phyloP scores from a whole-genome alignment of 2,797 vertebrate species.

The Melanotaenia parkinsoni region DNA sequence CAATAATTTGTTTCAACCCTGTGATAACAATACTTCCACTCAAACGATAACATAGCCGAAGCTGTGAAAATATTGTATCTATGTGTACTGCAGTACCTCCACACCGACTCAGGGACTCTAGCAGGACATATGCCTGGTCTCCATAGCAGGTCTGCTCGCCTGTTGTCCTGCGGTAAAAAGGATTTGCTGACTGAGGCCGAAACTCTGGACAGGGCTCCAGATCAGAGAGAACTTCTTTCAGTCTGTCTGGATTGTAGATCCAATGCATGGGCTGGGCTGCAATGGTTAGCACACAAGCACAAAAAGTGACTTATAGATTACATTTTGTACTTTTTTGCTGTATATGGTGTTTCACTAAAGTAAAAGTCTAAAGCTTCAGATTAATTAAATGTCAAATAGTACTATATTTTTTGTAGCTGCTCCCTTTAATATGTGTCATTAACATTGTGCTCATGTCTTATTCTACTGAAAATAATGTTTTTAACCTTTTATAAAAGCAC shows the following conservation, averaged over 20 bases:
- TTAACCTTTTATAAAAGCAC: no score
- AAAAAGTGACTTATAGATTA: not conserved
- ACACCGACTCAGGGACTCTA: conserved; percentile 76
- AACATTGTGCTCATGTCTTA: not conserved
- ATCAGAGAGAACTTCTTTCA: conserved; percentile 68
- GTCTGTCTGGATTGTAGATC: conserved; percentile 77
- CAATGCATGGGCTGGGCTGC: conserved; percentile 82
- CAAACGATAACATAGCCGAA: not conserved
- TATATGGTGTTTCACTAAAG: no score
- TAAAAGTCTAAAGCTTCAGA: no score
- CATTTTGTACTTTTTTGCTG: not conserved
- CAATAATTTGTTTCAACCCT: no score
- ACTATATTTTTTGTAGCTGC: not conserved
- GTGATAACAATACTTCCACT: no score
- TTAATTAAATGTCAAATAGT: no score
- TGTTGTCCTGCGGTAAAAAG: conserved; percentile 74
- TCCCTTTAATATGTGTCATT: not conserved
- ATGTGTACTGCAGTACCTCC: conserved; percentile 62
- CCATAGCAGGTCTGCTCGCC: conserved; percentile 82
- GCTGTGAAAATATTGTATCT: not conserved
- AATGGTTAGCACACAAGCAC: conserved; percentile 1
- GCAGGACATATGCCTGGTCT: conserved; percentile 78
- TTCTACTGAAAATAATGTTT: no score
- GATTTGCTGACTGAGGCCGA: conserved; percentile 75
- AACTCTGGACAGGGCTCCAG: conserved; percentile 78